These are phyloP conservation scores for Zaprionus nigranus DNA, from an alignment of 1,140 invertebrate genomes.

Conservation along the genomic window DNA sequence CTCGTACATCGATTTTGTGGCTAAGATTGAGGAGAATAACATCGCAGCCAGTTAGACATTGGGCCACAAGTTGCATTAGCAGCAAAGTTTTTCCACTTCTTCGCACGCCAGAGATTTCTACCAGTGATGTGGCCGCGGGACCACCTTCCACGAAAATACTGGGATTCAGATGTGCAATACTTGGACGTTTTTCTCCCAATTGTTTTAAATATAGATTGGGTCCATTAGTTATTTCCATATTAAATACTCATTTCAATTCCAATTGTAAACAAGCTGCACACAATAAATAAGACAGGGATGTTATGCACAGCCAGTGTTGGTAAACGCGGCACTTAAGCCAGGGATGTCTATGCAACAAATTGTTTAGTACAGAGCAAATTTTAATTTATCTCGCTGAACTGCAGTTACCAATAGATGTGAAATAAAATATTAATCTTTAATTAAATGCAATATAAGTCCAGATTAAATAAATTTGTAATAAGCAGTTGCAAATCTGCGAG, in stretches of 20 bases:
- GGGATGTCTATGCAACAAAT: not conserved
- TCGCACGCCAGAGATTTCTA: slow-evolving; percentile 32
- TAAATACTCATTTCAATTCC: not conserved
- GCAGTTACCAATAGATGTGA: not conserved
- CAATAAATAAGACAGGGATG: slow-evolving; percentile 3
- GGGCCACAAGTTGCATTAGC: slow-evolving; percentile 28
- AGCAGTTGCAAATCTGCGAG: not conserved
- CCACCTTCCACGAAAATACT: slow-evolving; percentile 25
- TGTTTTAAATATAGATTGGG: slow-evolving; percentile 25
- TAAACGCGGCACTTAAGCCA: not conserved
- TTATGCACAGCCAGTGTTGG: slow-evolving; percentile 10
- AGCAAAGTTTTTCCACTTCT: slow-evolving; percentile 39
- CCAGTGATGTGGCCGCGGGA: slow-evolving; percentile 12
- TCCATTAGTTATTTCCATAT: slow-evolving; percentile 25
- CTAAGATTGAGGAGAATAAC: slow-evolving; percentile 27
- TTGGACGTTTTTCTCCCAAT: slow-evolving; percentile 26
- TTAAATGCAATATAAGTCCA: not conserved
- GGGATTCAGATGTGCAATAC: not conserved
- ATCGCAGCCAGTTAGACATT: slow-evolving; percentile 18
- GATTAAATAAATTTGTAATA: not conserved
- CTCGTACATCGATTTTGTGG: slow-evolving; percentile 31
- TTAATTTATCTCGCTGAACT: not conserved
- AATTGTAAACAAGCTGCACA: not conserved
- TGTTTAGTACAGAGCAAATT: not conserved
- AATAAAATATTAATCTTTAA: not conserved